These are phyloP conservation scores for Phocoena sinus DNA, from an alignment of 2,113 vertebrate species.

Conservation along the genomic window DNA sequence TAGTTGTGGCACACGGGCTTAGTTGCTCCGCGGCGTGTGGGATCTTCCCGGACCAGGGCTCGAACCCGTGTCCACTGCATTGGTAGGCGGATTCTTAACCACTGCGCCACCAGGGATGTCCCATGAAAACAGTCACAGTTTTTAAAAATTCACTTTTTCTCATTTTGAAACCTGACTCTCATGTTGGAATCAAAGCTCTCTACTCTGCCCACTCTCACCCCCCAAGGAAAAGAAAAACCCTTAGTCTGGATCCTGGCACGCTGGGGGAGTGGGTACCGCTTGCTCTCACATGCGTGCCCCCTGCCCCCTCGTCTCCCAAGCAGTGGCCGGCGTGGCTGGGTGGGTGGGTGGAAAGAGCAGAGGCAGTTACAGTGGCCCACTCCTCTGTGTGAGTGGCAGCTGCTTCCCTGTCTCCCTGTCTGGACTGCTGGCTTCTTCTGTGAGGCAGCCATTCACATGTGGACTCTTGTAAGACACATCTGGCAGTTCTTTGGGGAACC, in stretches of 20 bases:
- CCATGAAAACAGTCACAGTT: background rate
- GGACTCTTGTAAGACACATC: background rate
- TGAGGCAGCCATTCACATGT: background rate
- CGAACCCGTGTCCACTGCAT: too few relatives aligned
- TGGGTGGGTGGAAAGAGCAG: background rate
- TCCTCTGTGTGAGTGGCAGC: background rate
- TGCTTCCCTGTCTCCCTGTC: background rate
- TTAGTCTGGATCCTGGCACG: background rate
- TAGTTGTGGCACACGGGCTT: too few relatives aligned
- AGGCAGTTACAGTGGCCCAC: background rate
- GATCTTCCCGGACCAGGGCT: too few relatives aligned
- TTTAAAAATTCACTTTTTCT: background rate
- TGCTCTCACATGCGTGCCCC: background rate
- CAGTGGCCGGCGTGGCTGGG: background rate
- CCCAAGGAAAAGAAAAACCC: background rate
- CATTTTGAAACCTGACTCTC: background rate
- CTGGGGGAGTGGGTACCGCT: background rate
- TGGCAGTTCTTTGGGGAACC: background rate
- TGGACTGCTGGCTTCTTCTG: background rate
- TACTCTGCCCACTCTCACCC: background rate
- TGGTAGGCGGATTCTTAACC: too few relatives aligned
- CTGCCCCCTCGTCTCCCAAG: background rate
- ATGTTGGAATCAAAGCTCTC: background rate
- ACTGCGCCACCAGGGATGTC: too few relatives aligned
- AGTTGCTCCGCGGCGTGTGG: too few relatives aligned